Conservation (phyloP, 2,888 invertebrate species). For the Melanchra persicariae region DNA sequence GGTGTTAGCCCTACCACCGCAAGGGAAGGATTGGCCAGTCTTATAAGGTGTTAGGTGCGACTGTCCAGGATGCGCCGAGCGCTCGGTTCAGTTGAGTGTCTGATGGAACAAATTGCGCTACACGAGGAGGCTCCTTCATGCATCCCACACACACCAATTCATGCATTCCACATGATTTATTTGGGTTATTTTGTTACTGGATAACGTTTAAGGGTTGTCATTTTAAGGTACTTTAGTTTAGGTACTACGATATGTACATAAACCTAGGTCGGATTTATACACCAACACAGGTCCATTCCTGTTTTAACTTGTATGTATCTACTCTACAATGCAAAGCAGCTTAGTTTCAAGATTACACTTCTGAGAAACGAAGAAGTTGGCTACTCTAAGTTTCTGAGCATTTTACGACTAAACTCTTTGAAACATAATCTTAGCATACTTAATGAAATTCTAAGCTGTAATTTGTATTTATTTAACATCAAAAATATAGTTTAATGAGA, state of each 20-base stretch:
- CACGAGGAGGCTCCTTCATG: no score
- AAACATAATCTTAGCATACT: constrained; percentile 32
- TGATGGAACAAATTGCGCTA: no score
- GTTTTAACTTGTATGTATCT: constrained; percentile 8
- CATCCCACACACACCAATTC: no score
- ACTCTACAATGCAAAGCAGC: constrained; percentile 42
- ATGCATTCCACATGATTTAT: background rate
- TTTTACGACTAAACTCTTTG: constrained; percentile 46
- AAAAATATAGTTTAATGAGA: constrained; percentile 1
- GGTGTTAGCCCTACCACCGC: no score
- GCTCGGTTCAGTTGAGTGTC: no score
- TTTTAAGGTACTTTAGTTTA: background rate
- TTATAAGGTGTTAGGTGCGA: no score
- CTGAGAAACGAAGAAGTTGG: constrained; percentile 39
- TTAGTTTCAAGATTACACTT: constrained; percentile 54
- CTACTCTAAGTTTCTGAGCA: constrained; percentile 49
- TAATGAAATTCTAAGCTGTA: background rate
- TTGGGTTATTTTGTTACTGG: background rate
- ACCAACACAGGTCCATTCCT: background rate
- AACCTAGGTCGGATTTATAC: background rate
- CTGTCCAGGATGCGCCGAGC: no score
- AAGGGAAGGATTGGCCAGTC: no score
- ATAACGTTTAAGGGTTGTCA: background rate
- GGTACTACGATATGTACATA: no score
- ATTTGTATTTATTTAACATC: constrained; percentile 3